Evolutionary conservation across 2,888 invertebrate genomes (phyloP).

Genomic region (Cephus rjabovi): DNA sequence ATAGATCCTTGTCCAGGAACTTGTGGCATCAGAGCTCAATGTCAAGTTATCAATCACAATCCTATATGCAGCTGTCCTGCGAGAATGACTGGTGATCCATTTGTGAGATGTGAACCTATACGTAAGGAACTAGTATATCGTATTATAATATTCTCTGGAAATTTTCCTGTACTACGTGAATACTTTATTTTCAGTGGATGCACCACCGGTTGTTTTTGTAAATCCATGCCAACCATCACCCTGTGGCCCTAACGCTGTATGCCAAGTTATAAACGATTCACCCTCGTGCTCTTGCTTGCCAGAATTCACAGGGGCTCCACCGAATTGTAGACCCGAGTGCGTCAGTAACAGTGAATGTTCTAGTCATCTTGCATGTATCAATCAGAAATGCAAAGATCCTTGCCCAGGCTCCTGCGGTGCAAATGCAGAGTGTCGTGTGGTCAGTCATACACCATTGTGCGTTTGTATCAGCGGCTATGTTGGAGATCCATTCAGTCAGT

Average conservation of each 20-base stretch:
- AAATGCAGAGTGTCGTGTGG: conserved; percentile 55
- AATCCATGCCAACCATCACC: conserved; percentile 68
- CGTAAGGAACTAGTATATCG: conserved; percentile 67
- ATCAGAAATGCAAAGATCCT: conserved; percentile 57
- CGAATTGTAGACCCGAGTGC: conserved; percentile 68
- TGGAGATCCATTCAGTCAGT: conserved; percentile 59
- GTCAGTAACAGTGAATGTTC: conserved; percentile 66
- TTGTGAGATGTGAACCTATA: conserved; percentile 74
- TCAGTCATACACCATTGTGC: conserved; percentile 62
- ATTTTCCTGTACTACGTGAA: background rate
- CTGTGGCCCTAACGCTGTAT: conserved; percentile 68
- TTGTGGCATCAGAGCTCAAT: conserved; percentile 79
- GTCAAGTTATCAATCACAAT: conserved; percentile 81
- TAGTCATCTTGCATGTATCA: conserved; percentile 62
- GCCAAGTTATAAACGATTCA: conserved; percentile 65
- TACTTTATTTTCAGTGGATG: conserved; percentile 15
- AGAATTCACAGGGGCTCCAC: conserved; percentile 67
- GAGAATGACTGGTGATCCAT: conserved; percentile 81
- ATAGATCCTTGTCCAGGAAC: conserved; percentile 82
- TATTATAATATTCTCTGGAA: background rate
- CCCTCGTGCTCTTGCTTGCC: conserved; percentile 70
- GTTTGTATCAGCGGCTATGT: conserved; percentile 60
- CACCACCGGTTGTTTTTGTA: conserved; percentile 39
- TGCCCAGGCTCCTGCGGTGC: conserved; percentile 59
- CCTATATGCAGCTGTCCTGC: conserved; percentile 82